phyloP scores from a whole-genome alignment of 2,888 invertebrate species.

The Ochlodes sylvanus region DNA sequence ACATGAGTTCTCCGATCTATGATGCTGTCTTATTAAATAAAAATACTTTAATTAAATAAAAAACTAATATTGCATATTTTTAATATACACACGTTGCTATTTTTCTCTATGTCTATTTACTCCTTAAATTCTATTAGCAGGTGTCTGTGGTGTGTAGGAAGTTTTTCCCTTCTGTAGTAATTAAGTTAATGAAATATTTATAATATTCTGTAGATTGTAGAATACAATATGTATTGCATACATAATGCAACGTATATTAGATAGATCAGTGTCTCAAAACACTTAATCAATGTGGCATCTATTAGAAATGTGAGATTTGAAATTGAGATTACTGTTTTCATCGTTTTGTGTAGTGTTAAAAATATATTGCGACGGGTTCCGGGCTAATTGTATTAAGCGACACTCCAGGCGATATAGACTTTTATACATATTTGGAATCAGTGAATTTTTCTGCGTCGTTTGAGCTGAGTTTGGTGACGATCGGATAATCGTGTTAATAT shows the following conservation, averaged over 20 bases:
- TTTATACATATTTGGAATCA: no score
- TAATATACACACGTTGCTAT: background rate
- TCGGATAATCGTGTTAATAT: no score
- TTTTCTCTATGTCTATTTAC: background rate
- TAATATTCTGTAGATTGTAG: background rate
- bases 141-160: conserved; percentile 19
- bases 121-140: conserved; percentile 9
- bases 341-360: background rate
- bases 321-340: background rate
- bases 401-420: no score
- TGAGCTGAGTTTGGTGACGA: no score
- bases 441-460: no score
- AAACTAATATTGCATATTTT: conserved; percentile 10
- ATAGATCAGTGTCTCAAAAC: background rate
- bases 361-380: no score
- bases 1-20: background rate
- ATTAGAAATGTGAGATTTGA: background rate
- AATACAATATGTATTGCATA: background rate
- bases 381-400: no score
- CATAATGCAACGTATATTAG: background rate
- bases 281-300: background rate
- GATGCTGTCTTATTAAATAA: conserved; percentile 6
- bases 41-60: background rate
- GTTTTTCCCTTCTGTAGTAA: conserved; percentile 16
- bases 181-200: conserved; percentile 14